Conservation (phyloP, 2,888 invertebrate genomes). For the Eudemis profundana region DNA sequence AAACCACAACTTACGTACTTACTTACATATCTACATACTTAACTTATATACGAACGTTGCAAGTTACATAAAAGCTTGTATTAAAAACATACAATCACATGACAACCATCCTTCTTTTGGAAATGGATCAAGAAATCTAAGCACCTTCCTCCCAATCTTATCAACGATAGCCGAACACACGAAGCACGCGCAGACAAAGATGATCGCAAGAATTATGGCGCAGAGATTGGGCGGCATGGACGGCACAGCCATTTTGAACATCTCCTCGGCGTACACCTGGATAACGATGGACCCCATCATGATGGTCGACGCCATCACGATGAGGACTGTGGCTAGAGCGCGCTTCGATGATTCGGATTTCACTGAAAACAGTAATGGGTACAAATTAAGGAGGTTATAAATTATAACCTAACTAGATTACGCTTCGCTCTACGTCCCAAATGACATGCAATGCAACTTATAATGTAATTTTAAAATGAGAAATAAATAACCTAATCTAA, state of each 20-base stretch:
- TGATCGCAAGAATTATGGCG: slow-evolving; percentile 69
- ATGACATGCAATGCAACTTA: too few species aligned
- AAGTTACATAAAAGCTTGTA: neutral
- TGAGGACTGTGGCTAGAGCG: slow-evolving; percentile 60
- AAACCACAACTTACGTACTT: too few species aligned
- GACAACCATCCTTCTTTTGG: too few species aligned
- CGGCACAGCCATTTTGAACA: slow-evolving; percentile 74
- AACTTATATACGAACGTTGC: too few species aligned
- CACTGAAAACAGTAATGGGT: slow-evolving; percentile 50
- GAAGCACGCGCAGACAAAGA: slow-evolving; percentile 63
- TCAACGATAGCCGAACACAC: slow-evolving; percentile 66
- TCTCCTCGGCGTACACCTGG: slow-evolving; percentile 74
- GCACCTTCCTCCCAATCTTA: slow-evolving; percentile 72
- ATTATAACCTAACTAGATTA: too few species aligned
- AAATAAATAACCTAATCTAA: too few species aligned
- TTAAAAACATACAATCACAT: too few species aligned
- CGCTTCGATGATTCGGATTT: slow-evolving; percentile 68
- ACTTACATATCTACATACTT: too few species aligned
- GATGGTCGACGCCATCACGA: slow-evolving; percentile 64
- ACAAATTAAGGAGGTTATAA: slow-evolving; percentile 35
- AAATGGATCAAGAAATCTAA: too few species aligned
- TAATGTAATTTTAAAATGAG: too few species aligned
- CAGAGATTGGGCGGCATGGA: slow-evolving; percentile 72
- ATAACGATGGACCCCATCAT: slow-evolving; percentile 74
- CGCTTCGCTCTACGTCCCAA: too few species aligned